Conservation (phyloP, 2,113 vertebrate genomes). For the Lophochroa leadbeateri region DNA sequence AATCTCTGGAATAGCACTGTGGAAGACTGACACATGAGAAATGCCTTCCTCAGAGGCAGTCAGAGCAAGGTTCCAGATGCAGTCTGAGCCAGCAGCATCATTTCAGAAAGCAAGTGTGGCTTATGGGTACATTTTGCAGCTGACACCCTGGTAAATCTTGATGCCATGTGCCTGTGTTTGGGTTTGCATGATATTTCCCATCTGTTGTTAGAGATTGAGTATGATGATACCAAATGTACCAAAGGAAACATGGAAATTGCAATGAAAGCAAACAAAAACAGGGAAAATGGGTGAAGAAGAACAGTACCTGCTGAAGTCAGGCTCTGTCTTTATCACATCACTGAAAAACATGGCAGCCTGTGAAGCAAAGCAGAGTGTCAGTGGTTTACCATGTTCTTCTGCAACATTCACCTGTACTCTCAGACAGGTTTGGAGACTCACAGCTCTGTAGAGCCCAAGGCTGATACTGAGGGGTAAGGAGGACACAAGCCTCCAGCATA, state of each 20-base stretch:
- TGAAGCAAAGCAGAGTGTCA: background rate
- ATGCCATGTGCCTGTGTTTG: accelerated
- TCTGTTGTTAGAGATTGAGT: background rate
- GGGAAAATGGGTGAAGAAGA: background rate
- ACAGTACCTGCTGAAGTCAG: constrained; percentile 56
- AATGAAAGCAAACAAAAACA: background rate
- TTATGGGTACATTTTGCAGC: background rate
- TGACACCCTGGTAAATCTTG: background rate
- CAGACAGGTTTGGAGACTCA: background rate
- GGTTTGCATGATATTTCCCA: background rate
- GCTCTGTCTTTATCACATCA: background rate
- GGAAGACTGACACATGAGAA: background rate
- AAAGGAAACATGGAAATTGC: accelerated
- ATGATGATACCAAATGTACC: accelerated
- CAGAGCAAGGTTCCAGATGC: background rate
- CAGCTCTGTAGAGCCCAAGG: background rate
- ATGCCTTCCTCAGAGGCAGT: background rate
- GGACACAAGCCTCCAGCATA: background rate
- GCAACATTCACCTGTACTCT: background rate
- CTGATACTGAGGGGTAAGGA: background rate
- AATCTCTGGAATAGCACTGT: background rate
- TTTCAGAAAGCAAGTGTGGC: background rate
- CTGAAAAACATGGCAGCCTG: constrained; percentile 50
- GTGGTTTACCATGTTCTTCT: background rate
- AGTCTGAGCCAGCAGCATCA: background rate